phyloP scores from a whole-genome alignment of 2,888 invertebrate genomes.

The Mesorhabditis belari region DNA sequence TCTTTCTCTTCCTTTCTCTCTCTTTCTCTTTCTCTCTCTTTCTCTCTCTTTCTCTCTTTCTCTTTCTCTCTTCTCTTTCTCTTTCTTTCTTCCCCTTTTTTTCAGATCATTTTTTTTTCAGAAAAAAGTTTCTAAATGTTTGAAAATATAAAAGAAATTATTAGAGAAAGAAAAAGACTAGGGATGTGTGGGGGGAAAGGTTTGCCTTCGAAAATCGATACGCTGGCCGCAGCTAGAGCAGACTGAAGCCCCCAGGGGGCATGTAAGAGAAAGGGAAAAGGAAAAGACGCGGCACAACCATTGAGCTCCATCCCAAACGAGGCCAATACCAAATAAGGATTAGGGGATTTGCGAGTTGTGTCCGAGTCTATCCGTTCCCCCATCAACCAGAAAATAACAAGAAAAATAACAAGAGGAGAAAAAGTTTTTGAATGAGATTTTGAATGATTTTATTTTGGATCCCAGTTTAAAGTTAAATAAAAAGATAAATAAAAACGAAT shows the following conservation, averaged over 20 bases:
- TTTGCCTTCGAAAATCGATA: not conserved
- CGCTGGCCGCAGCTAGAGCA: not conserved
- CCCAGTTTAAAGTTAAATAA: not conserved
- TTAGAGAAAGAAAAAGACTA: not conserved
- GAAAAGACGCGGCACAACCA: not conserved
- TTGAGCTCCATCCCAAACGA: not conserved
- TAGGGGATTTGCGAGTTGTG: no score
- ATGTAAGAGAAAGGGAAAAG: not conserved
- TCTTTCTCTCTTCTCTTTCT: not conserved
- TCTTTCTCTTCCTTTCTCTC: not conserved
- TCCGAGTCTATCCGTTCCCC: no score
- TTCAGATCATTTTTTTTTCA: no score
- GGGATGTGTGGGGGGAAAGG: not conserved
- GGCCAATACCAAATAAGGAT: no score
- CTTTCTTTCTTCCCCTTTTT: not conserved
- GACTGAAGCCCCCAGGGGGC: not conserved
- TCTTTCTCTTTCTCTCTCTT: constrained; percentile 1
- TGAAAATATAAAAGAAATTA: not conserved
- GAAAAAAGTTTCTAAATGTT: no score
- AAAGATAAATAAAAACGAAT: not conserved
- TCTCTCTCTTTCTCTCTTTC: not conserved
- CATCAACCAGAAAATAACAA: no score
- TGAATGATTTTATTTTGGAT: no score
- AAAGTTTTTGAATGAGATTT: not conserved
- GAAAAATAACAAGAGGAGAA: no score